Evolutionary conservation across 2,113 vertebrate genomes (phyloP).

Genomic region (Etia nguti): DNA sequence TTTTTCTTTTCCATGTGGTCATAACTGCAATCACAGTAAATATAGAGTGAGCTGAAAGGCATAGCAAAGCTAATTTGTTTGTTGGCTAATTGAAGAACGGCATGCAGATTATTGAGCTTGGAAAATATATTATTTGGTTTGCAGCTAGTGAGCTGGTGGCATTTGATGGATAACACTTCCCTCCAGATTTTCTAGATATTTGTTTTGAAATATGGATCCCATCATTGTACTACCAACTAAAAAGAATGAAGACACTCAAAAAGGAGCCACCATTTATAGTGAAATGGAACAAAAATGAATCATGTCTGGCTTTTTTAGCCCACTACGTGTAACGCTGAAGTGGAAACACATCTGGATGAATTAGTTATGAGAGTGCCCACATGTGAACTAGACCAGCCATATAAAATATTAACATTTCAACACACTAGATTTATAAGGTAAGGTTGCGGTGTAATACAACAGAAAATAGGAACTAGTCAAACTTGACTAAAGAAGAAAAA

Average conservation of each 20-base stretch:
- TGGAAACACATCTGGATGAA: slow-evolving; percentile 53
- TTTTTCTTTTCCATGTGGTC: background rate
- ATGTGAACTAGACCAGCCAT: slow-evolving; percentile 31
- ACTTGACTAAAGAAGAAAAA: slow-evolving; percentile 9
- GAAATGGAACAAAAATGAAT: slow-evolving; percentile 10
- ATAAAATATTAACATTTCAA: slow-evolving; percentile 62
- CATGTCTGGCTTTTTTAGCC: background rate
- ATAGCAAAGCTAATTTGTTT: slow-evolving; percentile 36
- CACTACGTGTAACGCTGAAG: background rate
- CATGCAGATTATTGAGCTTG: background rate
- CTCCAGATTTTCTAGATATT: slow-evolving; percentile 3
- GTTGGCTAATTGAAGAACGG: slow-evolving; percentile 11
- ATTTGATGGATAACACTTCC: slow-evolving; percentile 13
- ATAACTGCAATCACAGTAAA: slow-evolving; percentile 9
- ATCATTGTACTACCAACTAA: background rate
- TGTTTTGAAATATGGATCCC: slow-evolving; percentile 1
- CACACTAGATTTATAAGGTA: slow-evolving; percentile 32
- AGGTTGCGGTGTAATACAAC: background rate
- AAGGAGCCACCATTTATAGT: background rate
- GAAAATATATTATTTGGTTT: slow-evolving; percentile 16
- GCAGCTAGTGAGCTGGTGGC: background rate
- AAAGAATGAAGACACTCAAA: background rate
- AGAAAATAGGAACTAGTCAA: slow-evolving; percentile 11
- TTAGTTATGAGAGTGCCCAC: slow-evolving; percentile 56
- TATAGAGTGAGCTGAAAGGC: slow-evolving; percentile 21